Evolutionary conservation across 2,797 vertebrate genomes (phyloP).

Genomic region (Oophaga sylvatica): DNA sequence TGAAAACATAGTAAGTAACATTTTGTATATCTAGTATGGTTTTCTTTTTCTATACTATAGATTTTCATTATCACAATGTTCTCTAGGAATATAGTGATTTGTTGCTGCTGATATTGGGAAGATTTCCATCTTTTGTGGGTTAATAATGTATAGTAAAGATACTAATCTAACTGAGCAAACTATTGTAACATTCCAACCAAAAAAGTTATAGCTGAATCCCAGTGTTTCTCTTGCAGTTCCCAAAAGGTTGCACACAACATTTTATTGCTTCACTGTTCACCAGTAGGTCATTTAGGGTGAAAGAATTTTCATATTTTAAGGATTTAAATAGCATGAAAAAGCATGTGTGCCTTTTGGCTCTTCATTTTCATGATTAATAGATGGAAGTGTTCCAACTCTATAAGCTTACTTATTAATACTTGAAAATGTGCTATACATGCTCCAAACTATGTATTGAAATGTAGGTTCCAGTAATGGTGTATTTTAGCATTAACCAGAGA

Average conservation of each 20-base stretch:
- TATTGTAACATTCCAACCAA: too few relatives aligned
- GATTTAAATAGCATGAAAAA: too few relatives aligned
- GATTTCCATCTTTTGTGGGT: too few relatives aligned
- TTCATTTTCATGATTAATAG: background rate
- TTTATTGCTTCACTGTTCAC: background rate
- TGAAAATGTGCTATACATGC: constrained; percentile 25
- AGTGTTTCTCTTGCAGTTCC: background rate
- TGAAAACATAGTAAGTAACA: too few relatives aligned
- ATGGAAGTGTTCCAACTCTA: background rate
- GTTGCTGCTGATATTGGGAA: too few relatives aligned
- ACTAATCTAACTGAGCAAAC: too few relatives aligned
- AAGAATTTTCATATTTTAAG: background rate
- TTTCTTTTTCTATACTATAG: too few relatives aligned
- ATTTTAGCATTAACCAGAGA: constrained; percentile 7
- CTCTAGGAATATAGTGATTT: too few relatives aligned
- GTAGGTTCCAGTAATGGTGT: background rate
- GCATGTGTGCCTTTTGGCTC: background rate
- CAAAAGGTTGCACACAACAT: background rate
- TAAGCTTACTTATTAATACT: background rate
- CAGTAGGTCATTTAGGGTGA: background rate
- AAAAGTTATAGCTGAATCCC: background rate
- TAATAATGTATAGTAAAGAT: too few relatives aligned
- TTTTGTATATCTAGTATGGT: too few relatives aligned
- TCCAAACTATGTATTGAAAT: background rate
- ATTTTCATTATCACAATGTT: too few relatives aligned